Evolutionary conservation across 2,113 vertebrate species (phyloP), one percentile per base, ranked within the genome.

Genomic region (Bothrops jararaca): DNA sequence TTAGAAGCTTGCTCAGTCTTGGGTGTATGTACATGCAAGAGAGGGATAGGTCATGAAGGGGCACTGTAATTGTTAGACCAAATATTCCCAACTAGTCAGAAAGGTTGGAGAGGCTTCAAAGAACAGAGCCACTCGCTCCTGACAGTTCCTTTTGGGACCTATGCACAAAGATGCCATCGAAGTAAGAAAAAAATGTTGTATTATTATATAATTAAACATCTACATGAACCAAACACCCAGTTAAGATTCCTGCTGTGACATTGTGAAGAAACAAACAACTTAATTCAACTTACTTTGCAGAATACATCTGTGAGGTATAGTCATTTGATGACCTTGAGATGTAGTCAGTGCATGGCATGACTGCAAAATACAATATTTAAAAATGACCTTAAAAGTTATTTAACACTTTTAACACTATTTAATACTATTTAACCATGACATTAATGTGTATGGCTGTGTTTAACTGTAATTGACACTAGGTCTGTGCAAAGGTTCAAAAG

Each of bases 231-330:
- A 45, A 64, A 57, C 7, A 57, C 26, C 52, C 23, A 57, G 7
- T n/a, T 56, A 23, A 58, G 24, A 29, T 80, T 42, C 34, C 74
- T 80, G 74, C 18, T 80, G 34, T 42, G 74, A 42, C 34, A 34
- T 24, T 52, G 13, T 58, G 18, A 23, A 86, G 88, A 86, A 53
- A 53, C 0, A 52, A 34, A 48, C 2, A 23, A 94, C 74, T 88
- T 94, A 1, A 57, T 93, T 96, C 23, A 52, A 98, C 98, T 98
- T 98, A 98, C 98, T 98, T 98, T 97, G 98, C 95, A 97, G 98
- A 97, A 98, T 98, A 98, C 95, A 98, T 97, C 95, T 98, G 98
- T 97, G 97, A 98, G 97, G 98, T 98, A 98, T 98, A 98, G 96
- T 98, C 98, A 97, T 96, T 97, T 95, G 98, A 97, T 96, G 98